Base-by-base conservation (phyloP, 2,888 invertebrate species). In the Scaptomyza tumidula region DNA sequence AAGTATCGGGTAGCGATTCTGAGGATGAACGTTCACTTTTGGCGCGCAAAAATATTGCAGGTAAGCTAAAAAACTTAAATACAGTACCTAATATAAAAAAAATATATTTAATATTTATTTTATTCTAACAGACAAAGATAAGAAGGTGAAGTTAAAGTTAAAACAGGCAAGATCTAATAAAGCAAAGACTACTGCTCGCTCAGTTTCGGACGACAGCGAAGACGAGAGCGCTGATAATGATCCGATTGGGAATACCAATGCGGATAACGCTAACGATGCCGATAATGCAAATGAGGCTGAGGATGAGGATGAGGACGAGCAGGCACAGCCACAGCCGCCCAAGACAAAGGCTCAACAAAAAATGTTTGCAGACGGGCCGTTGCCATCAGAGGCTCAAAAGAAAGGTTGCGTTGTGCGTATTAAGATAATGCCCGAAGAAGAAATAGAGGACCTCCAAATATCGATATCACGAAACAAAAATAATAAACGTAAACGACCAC, bases 271-370 rank as follows among this genome's bases (percentile, higher is more conserved):
- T 13, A 16, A 10, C 4, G 45, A 35, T n/a, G 37, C 24, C 6
- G 19, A 33, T 7, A 39, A 14, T 39, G 39, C 7, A 3, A 39
- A 14, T 7, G 58, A 13, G 0, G 31, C 41, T 16, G 33, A 19
- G 19, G 19, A 19, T 19, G 19, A 19, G 19, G 19, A 19, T 19
- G 19, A 7, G 0, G 52, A 49, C n/a, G 39, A 43, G 0, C 43
- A 31, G n/a, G 16, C 10, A 29, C 54, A 49, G 27, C 24, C 33
- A 13, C 44, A 19, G 10, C 69, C 75, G 9, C 68, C 69, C 6
- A 88, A 88, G 33, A 88, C 88, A 7, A 85, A 85, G 68, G 88
- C 73, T 0, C 55, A 86, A 27, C 81, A 88, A 29, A 88, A 85
- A 58, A 81, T 84, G 75, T 85, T 86, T 49, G 48, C 27, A 11